phyloP scores from a whole-genome alignment of 2,113 vertebrate species.

The Sardina pilchardus region DNA sequence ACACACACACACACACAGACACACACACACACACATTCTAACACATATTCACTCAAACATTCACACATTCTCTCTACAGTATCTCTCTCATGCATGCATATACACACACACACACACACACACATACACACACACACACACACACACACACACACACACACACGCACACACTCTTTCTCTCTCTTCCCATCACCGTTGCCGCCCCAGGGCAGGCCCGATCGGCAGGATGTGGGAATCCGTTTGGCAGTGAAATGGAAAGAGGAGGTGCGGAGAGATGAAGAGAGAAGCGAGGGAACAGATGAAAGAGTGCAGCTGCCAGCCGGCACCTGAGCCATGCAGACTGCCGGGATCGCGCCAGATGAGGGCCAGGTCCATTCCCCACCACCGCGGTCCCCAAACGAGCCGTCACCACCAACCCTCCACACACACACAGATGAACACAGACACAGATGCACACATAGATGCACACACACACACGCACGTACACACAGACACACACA shows the following conservation, averaged over 20 bases:
- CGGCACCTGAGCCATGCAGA: background rate
- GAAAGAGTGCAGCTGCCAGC: constrained; percentile 54
- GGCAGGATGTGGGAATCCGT: constrained; percentile 55
- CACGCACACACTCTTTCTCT: background rate
- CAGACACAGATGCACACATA: too few species aligned
- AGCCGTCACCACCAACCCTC: too few species aligned
- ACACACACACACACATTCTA: background rate
- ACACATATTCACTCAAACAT: background rate
- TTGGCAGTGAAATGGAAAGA: constrained; percentile 52
- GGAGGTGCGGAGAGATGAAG: constrained; percentile 46
- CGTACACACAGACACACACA: too few species aligned
- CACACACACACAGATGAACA: too few species aligned
- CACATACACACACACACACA: background rate
- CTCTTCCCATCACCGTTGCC: background rate
- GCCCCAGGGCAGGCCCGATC: background rate
- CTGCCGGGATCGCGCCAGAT: background rate
- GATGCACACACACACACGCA: too few species aligned
- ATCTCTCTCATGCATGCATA: background rate
- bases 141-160: background rate
- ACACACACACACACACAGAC: background rate
- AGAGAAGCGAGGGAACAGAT: constrained; percentile 51
- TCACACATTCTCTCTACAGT: background rate
- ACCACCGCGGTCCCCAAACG: too few species aligned
- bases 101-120: constrained; percentile 11
- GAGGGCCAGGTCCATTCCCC: background rate